Evolutionary conservation across 2,797 vertebrate species (phyloP), one percentile per base, ranked within the genome.

Genomic region (Sorex maritimensis): DNA sequence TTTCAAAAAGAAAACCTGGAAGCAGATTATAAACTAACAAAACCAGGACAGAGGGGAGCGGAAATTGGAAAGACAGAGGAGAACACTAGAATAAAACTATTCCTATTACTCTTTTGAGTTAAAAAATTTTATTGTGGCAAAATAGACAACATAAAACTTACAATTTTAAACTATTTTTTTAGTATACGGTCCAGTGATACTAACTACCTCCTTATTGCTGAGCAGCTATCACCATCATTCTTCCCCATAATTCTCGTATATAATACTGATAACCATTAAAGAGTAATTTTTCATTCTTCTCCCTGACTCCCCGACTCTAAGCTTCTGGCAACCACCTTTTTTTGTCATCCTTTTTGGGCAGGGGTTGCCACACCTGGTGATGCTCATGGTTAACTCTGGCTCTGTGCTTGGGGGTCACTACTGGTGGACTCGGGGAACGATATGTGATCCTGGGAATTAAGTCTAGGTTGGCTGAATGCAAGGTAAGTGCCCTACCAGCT

Each of bases 1-100:
- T 86, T 88, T 67, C 41, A 81, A 85, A 89, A 88, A 58, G 78
- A 79, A 96, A 91, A 88, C 71, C 14, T 87, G 80, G n/a, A 78
- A 95, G 17, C n/a, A 86, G 12, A 93, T 6, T 89, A 55, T 89
- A 93, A 14, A 79, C 13, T 81, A 30, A 24, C 77, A 93, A 86
- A 38, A 81, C 83, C 74, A 55, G 46, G 26, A 24, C n/a, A 88
- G 13, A 92, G 38, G 38, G 12, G 92, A 46, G 58, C 5, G 67
- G 2, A 82, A 88, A 14, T 74, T 17, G 46, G 15, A 95, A 77
- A 17, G 80, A 23, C 23, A 77, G 67, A 44, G 26, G 63, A 28
- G 81, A 91, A 92, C 93, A 75, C 38, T 38, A 15, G 67, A 91
- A 69, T 28, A 74, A 83, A 75, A 77, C 58, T 85, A 68, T 77